A percentile compares a stretch with the other conserved stretches of the same genome.
phyloP scores from a whole-genome alignment of 2,113 vertebrate species.

The Forbesichthys agassizii region DNA sequence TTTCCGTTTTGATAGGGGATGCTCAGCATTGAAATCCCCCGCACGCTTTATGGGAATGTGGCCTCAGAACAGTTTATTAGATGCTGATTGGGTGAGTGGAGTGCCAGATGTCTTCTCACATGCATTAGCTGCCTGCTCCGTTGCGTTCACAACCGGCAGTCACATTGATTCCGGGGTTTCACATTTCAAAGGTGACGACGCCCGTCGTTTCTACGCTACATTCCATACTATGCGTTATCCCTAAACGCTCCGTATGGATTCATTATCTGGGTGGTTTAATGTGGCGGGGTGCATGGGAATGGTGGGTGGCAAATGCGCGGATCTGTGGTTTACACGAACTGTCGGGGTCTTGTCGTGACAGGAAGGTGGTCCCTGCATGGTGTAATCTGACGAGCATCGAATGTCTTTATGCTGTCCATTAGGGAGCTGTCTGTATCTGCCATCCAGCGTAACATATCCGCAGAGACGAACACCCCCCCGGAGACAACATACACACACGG shows the following conservation, averaged over 20 bases:
- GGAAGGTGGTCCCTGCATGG: slow-evolving; percentile 33
- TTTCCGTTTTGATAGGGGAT: slow-evolving; percentile 32
- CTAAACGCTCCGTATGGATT: slow-evolving; percentile 24
- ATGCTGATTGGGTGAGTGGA: slow-evolving; percentile 52
- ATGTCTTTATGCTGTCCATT: slow-evolving; percentile 12
- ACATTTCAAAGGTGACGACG: slow-evolving; percentile 58
- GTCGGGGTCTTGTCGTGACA: slow-evolving; percentile 36
- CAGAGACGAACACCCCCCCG: no score
- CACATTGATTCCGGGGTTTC: slow-evolving; percentile 44
- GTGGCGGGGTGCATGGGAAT: slow-evolving; percentile 8
- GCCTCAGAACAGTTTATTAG: slow-evolving; percentile 49
- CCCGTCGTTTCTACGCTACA: slow-evolving; percentile 36
- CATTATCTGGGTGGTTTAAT: slow-evolving; percentile 30
- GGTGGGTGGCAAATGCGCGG: not conserved
- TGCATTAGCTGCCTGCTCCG: slow-evolving; percentile 31
- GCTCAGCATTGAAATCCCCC: slow-evolving; percentile 31
- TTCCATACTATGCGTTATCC: slow-evolving; percentile 39
- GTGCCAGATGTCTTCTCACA: slow-evolving; percentile 56
- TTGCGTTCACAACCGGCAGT: slow-evolving; percentile 26
- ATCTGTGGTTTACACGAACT: slow-evolving; percentile 45
- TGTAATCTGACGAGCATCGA: no score
- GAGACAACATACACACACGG: slow-evolving; percentile 28
- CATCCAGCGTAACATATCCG: slow-evolving; percentile 13
- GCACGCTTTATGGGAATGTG: slow-evolving; percentile 31
- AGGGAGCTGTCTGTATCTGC: slow-evolving; percentile 20